Percentiles rank a stretch among this genome's conserved stretches.
Evolutionary conservation across 2,888 invertebrate species (phyloP).

Genomic region (Napeogenes inachia): DNA sequence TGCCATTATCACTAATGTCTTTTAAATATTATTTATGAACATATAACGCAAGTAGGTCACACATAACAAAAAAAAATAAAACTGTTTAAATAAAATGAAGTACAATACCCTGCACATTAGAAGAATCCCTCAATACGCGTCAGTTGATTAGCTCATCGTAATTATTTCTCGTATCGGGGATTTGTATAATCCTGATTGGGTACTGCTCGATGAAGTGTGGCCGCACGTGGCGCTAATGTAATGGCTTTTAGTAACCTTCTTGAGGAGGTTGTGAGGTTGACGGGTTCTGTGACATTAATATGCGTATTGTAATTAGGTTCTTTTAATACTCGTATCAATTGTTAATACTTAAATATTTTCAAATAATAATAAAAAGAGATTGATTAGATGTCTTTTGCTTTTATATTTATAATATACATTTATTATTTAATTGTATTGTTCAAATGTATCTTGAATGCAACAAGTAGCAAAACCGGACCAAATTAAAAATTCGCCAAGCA

Average conservation of each 20-base stretch:
- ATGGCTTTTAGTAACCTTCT: constrained; percentile 26
- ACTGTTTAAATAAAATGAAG: constrained; percentile 4
- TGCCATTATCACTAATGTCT: too few relatives aligned
- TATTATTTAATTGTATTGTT: constrained; percentile 10
- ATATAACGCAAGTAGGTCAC: too few relatives aligned
- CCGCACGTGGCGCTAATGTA: constrained; percentile 53
- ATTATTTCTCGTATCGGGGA: constrained; percentile 71
- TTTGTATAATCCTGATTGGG: constrained; percentile 77
- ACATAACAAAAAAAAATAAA: background rate
- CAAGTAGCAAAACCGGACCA: constrained; percentile 40
- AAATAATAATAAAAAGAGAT: too few relatives aligned
- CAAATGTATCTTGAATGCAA: constrained; percentile 33
- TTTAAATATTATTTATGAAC: too few relatives aligned
- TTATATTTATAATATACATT: background rate
- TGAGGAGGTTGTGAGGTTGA: constrained; percentile 3
- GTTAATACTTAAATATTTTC: too few relatives aligned
- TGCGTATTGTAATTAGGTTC: constrained; percentile 4
- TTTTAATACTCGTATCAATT: too few relatives aligned
- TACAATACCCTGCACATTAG: constrained; percentile 38
- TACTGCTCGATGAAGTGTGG: constrained; percentile 72
- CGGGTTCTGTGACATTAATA: constrained; percentile 3
- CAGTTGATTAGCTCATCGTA: constrained; percentile 72
- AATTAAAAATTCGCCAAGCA: constrained; percentile 66
- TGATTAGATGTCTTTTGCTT: background rate
- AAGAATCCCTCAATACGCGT: constrained; percentile 59